Base-by-base conservation (phyloP, 2,797 vertebrate species). In the Neosilurus mollespiculum region DNA sequence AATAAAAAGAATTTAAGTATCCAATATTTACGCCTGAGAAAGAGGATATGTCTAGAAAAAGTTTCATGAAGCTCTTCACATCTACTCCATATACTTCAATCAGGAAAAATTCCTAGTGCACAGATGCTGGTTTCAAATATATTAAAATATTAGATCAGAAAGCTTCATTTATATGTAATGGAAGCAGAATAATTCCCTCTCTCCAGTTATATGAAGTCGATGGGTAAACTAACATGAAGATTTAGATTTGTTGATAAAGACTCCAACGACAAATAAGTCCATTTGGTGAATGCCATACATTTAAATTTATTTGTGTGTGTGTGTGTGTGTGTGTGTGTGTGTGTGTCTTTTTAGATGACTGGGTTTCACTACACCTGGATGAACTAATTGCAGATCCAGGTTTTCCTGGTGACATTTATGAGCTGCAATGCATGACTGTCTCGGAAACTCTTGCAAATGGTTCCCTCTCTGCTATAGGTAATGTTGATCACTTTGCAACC, bases 301-400 rank as follows among this genome's bases (percentile, higher is more conserved):
- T 9, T 56, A 9, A 71, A 15, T 15, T 4, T 72, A 15, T 43
- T 22, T 69, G 24, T 43, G 34, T 30, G 43, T 78, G 14, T 30
- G 30, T 30, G 30, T 30, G 30, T 30, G 30, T 30, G 30, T 15
- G 10, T 72, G 10, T 43, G 26, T 69, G 24, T 43, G n/a, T 30
- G 43, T 79, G 15, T 66, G n/a, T 81, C 3, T 9, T 37, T 83
- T 82, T 64, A 87, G 87, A 84, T 81, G 84, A 66, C 51, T 87
- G 87, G 87, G 80, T 58, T 61, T 80, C 82, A 56, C 51, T 86
- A 56, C 87, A 87, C 64, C 49, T 87, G 20, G 87, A 87, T 84
- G 87, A 87, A 61, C 77, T 87, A 20, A 65, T 87, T 43, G 64
- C 24, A 71, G 77, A 58, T 30, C 62, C 78, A 24, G 82, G 62